Base-by-base conservation (phyloP, 2,888 invertebrate species). In the Cylindroiulus punctatus region DNA sequence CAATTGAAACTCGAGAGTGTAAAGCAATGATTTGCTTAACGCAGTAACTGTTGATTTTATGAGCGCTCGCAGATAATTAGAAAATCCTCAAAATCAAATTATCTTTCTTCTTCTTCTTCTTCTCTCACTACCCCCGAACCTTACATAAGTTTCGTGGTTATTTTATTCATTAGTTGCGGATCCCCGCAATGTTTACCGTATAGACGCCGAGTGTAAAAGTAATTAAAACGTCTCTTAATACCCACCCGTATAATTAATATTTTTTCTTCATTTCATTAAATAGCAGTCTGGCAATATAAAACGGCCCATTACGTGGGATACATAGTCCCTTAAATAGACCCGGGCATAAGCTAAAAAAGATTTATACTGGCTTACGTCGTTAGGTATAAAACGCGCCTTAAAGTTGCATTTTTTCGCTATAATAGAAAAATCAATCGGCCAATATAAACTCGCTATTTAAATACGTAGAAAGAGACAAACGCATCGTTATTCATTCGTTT, bases 81-180 rank as follows among this genome's bases (percentile, higher is more conserved):
- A 65, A 65, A 65, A 65, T 65, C 65, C 65, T 65, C 22, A 65
- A 26, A 65, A 65, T 65, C 65, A 65, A 65, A 65, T 65, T 65
- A 65, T 65, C 65, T 65, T 65, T 40, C 40, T 40, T 40, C 40
- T 40, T 40, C 40, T 65, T 65, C 65, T n/a, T 5, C 7, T 57
- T 57, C 5, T 57, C 57, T 40, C 40, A 40, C 40, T 40, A 40
- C 57, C 57, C 57, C 57, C 57, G 3, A 57, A 57, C 22, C 1
- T 10, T 10, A 26, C 47, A 17, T 47, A 17, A 2, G 47, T 47
- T 17, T 47, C 47, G 65, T n/a, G 65, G 65, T 65, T 65, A 65
- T 65, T 65, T 65, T 65, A 65, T 22, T 65, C 65, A 65, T 65
- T 65, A 65, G 65, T 65, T 65, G 65, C 26, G 65, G 65, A 65